Percentiles rank a stretch among this genome's conserved stretches.
These are phyloP conservation scores for Tigriopus japonicus DNA, from an alignment of 1,140 invertebrate species.

Conservation along the genomic window DNA sequence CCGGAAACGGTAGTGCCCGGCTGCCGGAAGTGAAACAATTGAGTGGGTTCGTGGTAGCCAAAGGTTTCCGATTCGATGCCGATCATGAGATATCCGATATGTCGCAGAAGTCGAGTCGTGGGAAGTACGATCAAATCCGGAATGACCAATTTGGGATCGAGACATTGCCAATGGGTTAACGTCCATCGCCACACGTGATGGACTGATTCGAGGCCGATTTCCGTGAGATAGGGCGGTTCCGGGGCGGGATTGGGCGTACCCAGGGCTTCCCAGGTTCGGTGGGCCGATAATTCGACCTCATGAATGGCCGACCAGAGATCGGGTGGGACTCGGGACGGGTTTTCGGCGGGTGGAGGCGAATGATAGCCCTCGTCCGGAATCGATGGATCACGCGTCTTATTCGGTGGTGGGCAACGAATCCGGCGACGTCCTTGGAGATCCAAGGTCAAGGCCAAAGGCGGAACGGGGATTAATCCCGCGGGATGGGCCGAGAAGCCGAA, in stretches of 20 bases:
- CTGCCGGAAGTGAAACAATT: background rate
- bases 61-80: background rate
- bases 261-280: background rate
- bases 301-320: background rate
- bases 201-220: background rate
- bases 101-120: background rate
- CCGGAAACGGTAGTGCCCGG: background rate
- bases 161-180: background rate
- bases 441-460: background rate
- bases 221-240: background rate
- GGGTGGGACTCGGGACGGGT: background rate
- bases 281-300: background rate
- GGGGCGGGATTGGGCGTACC: background rate
- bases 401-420: background rate
- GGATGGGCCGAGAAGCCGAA: too few species aligned
- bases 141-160: background rate
- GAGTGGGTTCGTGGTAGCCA: background rate
- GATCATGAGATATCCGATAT: constrained; percentile 4
- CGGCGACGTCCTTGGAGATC: background rate
- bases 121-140: background rate
- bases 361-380: background rate
- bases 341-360: background rate
- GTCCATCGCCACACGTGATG: background rate
- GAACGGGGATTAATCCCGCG: background rate
- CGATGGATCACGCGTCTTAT: background rate